A percentile compares a stretch with the other conserved stretches of the same genome.
Evolutionary conservation across 2,113 vertebrate genomes (phyloP).

Genomic region (Bambusicola thoracicus): DNA sequence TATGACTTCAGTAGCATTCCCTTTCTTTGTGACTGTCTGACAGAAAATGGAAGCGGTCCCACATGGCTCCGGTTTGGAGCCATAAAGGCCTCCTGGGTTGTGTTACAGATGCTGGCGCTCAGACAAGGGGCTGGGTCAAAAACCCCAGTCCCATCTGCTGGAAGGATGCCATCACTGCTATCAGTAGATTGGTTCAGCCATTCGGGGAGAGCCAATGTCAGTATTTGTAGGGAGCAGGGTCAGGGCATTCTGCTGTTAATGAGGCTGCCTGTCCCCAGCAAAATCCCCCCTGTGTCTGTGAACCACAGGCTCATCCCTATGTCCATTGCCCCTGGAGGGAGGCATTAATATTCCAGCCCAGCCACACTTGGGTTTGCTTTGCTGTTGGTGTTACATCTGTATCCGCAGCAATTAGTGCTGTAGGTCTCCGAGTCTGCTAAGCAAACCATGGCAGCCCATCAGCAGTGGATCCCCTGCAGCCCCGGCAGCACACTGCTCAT

Average conservation of each 20-base stretch:
- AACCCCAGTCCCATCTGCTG: constrained; percentile 45
- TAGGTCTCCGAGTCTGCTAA: background rate
- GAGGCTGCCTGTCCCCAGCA: constrained; percentile 2
- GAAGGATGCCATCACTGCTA: constrained; percentile 35
- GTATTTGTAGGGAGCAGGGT: background rate
- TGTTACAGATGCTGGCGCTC: constrained; percentile 34
- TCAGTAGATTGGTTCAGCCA: constrained; percentile 17
- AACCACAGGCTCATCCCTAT: background rate
- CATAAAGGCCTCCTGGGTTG: constrained; percentile 15
- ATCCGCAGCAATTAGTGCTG: background rate
- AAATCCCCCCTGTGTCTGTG: background rate
- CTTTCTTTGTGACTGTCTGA: background rate
- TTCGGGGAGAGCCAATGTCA: constrained; percentile 44
- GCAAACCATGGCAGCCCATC: background rate
- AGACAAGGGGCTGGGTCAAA: constrained; percentile 36
- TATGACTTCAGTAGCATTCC: background rate
- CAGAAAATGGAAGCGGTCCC: background rate
- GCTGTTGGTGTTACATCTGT: background rate
- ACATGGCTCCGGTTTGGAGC: background rate
- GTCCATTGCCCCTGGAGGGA: background rate
- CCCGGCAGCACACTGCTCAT: background rate
- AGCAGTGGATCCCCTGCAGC: background rate
- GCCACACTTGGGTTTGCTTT: background rate
- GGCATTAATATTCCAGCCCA: constrained; percentile 27
- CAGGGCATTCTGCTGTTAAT: background rate